Conservation (phyloP, 2,797 vertebrate species). For the Selene dorsalis region DNA sequence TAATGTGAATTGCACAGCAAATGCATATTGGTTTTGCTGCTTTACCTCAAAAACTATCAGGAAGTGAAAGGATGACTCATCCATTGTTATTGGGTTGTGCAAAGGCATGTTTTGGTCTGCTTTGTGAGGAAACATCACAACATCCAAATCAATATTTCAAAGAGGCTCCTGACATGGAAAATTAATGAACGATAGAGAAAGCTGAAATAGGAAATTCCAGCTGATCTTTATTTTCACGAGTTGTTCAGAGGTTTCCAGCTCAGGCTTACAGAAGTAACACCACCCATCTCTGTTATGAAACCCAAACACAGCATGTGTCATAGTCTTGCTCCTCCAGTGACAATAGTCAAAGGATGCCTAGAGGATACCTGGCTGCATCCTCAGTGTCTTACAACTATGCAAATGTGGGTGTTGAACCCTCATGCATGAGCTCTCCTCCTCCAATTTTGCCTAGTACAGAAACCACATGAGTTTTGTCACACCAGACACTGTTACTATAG, state of each 20-base stretch:
- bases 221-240: background rate
- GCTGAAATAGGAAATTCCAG: background rate
- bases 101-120: constrained; percentile 12
- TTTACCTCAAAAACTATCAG: constrained; percentile 20
- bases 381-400: constrained; percentile 47
- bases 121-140: constrained; percentile 25
- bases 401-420: constrained; percentile 72
- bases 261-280: constrained; percentile 2
- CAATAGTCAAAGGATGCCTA: constrained; percentile 29
- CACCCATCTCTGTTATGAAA: constrained; percentile 33
- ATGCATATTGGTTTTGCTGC: constrained; percentile 16
- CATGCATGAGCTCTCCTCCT: constrained; percentile 51
- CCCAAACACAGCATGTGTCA: constrained; percentile 24
- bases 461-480: constrained; percentile 74
- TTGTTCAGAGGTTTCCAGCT: constrained; percentile 12
- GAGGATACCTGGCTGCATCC: constrained; percentile 47
- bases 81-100: constrained; percentile 18
- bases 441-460: constrained; percentile 58
- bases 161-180: constrained; percentile 1
- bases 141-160: background rate
- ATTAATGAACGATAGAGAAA: background rate
- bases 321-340: constrained; percentile 1
- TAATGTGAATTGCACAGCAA: constrained; percentile 34
- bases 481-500: constrained; percentile 76
- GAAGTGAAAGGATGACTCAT: constrained; percentile 45